These are phyloP conservation scores for Mesembrinibis cayennensis DNA, from an alignment of 2,113 vertebrate species.

Conservation along the genomic window DNA sequence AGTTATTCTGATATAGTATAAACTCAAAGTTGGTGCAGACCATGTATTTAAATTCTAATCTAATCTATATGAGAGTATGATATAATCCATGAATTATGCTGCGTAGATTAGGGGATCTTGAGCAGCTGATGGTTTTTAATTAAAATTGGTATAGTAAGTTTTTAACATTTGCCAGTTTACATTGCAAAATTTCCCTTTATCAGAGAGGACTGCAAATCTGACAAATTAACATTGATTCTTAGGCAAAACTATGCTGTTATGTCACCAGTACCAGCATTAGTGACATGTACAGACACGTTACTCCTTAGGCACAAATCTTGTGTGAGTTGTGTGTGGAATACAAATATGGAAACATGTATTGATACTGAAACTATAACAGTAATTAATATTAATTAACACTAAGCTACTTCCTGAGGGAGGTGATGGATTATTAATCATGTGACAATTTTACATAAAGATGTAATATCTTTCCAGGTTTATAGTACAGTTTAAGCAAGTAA, in stretches of 20 bases:
- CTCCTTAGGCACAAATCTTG: not conserved
- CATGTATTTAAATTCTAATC: not conserved
- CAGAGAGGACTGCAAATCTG: not conserved
- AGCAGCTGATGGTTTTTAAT: not conserved
- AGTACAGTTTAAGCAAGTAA: not conserved
- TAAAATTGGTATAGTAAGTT: not conserved
- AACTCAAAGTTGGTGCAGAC: not conserved
- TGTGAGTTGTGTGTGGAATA: not conserved
- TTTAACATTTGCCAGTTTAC: not conserved
- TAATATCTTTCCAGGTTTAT: not conserved
- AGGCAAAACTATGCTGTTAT: not conserved
- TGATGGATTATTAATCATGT: not conserved
- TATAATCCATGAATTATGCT: not conserved
- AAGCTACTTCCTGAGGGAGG: not conserved
- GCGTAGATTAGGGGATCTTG: not conserved
- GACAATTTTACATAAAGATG: not conserved
- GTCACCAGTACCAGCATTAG: not conserved
- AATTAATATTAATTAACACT: not conserved
- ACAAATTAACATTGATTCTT: not conserved
- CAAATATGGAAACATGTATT: not conserved
- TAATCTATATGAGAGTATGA: not conserved
- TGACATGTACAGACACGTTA: not conserved
- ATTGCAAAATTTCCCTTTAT: not conserved
- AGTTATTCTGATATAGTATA: not conserved
- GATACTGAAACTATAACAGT: not conserved